phyloP scores from a whole-genome alignment of 2,797 vertebrate species.

The Mus minutoides region DNA sequence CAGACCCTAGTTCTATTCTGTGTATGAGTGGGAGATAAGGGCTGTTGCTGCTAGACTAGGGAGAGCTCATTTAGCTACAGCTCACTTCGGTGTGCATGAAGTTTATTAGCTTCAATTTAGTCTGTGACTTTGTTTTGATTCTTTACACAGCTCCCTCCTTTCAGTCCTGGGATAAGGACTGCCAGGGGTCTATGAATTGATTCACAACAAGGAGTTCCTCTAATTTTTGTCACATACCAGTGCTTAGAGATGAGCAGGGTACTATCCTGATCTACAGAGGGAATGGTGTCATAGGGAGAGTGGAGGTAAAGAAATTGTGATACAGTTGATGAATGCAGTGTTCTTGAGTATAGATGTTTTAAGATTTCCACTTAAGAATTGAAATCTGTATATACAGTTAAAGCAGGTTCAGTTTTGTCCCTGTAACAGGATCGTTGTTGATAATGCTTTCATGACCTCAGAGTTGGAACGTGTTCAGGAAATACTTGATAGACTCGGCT shows the following conservation, averaged over 20 bases:
- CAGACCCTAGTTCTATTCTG: background rate
- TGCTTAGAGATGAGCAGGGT: background rate
- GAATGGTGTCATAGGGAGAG: background rate
- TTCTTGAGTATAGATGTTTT: constrained; percentile 50
- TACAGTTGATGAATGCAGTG: background rate
- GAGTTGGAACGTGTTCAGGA: background rate
- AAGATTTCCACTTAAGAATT: constrained; percentile 38
- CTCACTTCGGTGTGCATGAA: background rate
- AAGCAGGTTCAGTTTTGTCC: background rate
- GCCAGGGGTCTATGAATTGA: background rate
- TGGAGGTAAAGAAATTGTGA: background rate
- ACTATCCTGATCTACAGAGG: background rate
- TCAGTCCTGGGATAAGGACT: background rate
- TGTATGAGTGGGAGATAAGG: constrained; percentile 17
- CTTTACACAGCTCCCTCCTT: background rate
- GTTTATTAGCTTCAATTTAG: background rate
- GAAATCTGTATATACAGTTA: background rate
- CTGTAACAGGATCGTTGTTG: background rate
- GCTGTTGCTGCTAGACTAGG: background rate
- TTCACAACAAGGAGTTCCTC: background rate
- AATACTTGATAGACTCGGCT: background rate
- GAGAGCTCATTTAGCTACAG: constrained; percentile 6
- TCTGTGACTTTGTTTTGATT: background rate
- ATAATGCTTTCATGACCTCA: background rate
- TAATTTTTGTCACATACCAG: background rate